Base-by-base conservation (phyloP, 2,797 vertebrate species). In the Rhinella marina region DNA sequence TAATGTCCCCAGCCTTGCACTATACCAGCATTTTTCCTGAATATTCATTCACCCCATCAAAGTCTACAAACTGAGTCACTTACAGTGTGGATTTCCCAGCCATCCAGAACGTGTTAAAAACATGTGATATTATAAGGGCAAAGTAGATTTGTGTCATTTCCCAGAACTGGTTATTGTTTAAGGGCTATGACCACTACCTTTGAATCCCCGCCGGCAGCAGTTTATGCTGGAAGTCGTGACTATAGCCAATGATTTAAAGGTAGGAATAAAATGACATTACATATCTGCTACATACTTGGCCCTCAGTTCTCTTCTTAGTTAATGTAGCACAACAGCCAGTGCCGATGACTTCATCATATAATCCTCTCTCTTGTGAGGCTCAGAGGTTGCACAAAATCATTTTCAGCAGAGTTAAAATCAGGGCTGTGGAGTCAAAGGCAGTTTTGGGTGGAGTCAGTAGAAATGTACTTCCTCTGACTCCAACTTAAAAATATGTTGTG, bases 91-190 rank as follows among this genome's bases (percentile, higher is more conserved):
- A 17, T 70, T 70, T 70, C 29, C 23, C 29, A 70, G 14, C 14
- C 16, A 23, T 75, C 2, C 19, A 12, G 23, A 72, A 72, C 29
- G 17, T 72, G 13, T 11, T 27, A 27, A 72, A 29, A 41, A 72
- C 21, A 59, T 41, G 68, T 56, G 50, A 83, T 72, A 12, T 84
- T 25, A 1, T 48, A 61, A 72, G 41, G n/a, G 48, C 32, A 77
- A 41, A 77, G 59, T 66, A 27, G 12, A 78, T 66, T 76, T 61
- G 29, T 21, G 8, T 50, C 10, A 57, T 50, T 73, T 76, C 75
- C 73, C 59, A 78, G 84, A 77, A 17, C 21, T 66, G 48, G 73
- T 64, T 85, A 77, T 21, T 78, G 54, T 80, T 59, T 57, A 29
- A 57, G 25, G 23, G 17, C n/a, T 57, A 27, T 61, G 25, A 32